A percentile compares a stretch with the other conserved stretches of the same genome.
phyloP scores from a whole-genome alignment of 2,797 vertebrate species.

The Molossus molossus region DNA sequence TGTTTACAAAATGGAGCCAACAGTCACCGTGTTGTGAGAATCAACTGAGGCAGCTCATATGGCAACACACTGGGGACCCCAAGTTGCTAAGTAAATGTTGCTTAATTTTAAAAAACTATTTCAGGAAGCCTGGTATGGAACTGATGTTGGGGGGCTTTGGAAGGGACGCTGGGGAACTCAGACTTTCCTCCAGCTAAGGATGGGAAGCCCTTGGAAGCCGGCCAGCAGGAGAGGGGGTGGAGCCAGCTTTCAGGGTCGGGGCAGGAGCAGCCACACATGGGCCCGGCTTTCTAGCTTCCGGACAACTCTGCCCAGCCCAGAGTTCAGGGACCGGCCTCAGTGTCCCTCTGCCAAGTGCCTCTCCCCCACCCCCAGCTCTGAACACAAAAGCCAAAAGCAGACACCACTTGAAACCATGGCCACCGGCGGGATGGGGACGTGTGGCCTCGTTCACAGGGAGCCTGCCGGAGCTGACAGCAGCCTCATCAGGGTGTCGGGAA shows the following conservation, averaged over 20 bases:
- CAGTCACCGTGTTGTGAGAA: not conserved
- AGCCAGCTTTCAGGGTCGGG: not conserved
- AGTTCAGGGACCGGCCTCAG: not conserved
- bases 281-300: not conserved
- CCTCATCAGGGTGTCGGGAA: not conserved
- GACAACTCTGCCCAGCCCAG: not conserved
- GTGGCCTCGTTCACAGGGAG: not conserved
- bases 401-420: not conserved
- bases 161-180: not conserved
- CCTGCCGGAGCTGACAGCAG: not conserved
- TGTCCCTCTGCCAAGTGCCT: not conserved
- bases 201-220: not conserved
- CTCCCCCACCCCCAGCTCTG: not conserved
- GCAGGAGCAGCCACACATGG: not conserved
- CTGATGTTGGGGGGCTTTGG: not conserved
- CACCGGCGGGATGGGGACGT: not conserved
- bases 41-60: not conserved
- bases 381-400: not conserved
- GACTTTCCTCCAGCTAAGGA: not conserved
- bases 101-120: not conserved
- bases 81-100: not conserved
- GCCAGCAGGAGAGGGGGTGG: not conserved
- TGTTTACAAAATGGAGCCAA: not conserved
- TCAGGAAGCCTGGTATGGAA: not conserved
- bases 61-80: not conserved